Evolutionary conservation across 2,888 invertebrate genomes (phyloP), one percentile per base, ranked within the genome.

Genomic region (Chymomyza caudatula): DNA sequence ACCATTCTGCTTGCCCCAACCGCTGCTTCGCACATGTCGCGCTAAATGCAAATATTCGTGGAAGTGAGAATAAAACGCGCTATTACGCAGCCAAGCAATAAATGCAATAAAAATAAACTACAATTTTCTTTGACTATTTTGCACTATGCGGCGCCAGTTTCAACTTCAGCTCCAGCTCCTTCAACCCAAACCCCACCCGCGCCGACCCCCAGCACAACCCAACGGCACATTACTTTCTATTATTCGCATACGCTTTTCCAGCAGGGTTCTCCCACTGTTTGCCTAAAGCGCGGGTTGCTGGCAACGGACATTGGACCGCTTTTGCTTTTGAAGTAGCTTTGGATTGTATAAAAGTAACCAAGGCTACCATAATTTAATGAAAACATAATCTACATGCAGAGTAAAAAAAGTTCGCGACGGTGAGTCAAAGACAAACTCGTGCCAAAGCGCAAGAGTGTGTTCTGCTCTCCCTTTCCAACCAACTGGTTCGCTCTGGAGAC

Each of bases 281-380:
- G 11, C 22, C 25, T 15, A n/a, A 15, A 25, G 0, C 6, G 19
- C 8, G 53, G 8, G n/a, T 20, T 13, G 47, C 11, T 4, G 2
- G 43, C 22, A 20, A 43, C 52, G 44, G 47, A 44, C 25, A 43
- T 8, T 37, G 29, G 64, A 74, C 60, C 74, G 73, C 66, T 71
- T 65, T 66, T 59, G 72, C 73, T 63, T 78, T 81, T 78, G 81
- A 82, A 78, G 86, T 82, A 76, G 77, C 81, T 78, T 76, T 80
- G 78, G 76, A 84, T 79, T 85, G 78, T 74, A 79, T 84, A 80
- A 76, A 81, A 77, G 87, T 87, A 83, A 78, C 87, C 85, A 86
- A 87, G 79, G 76, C 76, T 77, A 80, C 86, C 73, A 81, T 86
- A 87, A 85, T 87, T 86, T 85, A 87, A 87, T 87, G 78, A 83